Percentiles rank a stretch among this genome's conserved stretches.
Conservation (phyloP, 1,140 invertebrate species). For the roundworm (Caenorhabditis elegans) region WBcel235 BX284604.4:9517501-9518000, state of each 20-base stretch:
- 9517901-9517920: too few relatives aligned
- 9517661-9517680: background rate
- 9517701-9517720: background rate
- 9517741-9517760: background rate
- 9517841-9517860: background rate
- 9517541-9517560: too few relatives aligned
- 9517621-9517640: background rate
- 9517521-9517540: too few relatives aligned
- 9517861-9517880: too few relatives aligned
- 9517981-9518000: too few relatives aligned
- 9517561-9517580: too few relatives aligned
- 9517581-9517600: too few relatives aligned
- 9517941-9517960: too few relatives aligned
- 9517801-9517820: background rate
- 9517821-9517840: conserved; percentile 21
- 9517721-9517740: background rate
- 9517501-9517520: too few relatives aligned
- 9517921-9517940: too few relatives aligned
- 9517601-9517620: background rate
- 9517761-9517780: conserved; percentile 1
- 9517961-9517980: too few relatives aligned
- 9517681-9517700: background rate
- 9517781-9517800: background rate
- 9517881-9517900: too few relatives aligned
- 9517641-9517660: conserved; percentile 8